Percentiles rank a stretch among this genome's conserved stretches.
Evolutionary conservation across 2,797 vertebrate species (phyloP).

Genomic region (Sitta carolinensis): DNA sequence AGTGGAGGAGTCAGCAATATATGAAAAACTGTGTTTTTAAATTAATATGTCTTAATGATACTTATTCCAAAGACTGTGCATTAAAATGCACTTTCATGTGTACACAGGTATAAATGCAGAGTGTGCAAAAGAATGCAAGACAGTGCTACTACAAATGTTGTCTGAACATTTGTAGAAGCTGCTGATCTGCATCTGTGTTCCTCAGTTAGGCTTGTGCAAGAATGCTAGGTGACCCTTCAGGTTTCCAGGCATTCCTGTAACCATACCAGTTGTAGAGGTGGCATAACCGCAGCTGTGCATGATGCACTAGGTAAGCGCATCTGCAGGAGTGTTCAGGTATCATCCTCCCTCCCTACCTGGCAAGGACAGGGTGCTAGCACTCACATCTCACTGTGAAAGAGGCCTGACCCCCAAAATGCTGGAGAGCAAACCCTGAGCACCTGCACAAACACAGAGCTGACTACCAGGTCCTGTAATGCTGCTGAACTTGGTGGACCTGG

Average conservation of each 20-base stretch:
- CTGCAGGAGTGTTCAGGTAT: not conserved
- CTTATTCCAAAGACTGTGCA: not conserved
- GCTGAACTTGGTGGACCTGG: conserved; percentile 37
- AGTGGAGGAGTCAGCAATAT: not conserved
- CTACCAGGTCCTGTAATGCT: conserved; percentile 4
- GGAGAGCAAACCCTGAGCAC: not conserved
- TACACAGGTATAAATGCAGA: not conserved
- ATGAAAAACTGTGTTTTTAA: not conserved
- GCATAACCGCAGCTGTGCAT: rapidly evolving
- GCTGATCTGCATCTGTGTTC: not conserved
- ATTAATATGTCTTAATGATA: not conserved
- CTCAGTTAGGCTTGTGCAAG: not conserved
- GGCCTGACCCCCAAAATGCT: not conserved
- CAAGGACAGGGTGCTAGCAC: not conserved
- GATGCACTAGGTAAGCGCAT: not conserved
- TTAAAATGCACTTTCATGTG: not conserved
- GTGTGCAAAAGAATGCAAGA: not conserved
- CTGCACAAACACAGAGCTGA: conserved; percentile 51
- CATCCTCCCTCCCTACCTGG: not conserved
- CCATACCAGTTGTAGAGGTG: not conserved
- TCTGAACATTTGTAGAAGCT: not conserved
- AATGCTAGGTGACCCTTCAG: not conserved
- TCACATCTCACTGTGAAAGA: not conserved
- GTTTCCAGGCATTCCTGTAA: not conserved
- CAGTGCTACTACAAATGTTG: not conserved